Evolutionary conservation across 2,113 vertebrate species (phyloP).

Genomic region (Cryptotis parvus): DNA sequence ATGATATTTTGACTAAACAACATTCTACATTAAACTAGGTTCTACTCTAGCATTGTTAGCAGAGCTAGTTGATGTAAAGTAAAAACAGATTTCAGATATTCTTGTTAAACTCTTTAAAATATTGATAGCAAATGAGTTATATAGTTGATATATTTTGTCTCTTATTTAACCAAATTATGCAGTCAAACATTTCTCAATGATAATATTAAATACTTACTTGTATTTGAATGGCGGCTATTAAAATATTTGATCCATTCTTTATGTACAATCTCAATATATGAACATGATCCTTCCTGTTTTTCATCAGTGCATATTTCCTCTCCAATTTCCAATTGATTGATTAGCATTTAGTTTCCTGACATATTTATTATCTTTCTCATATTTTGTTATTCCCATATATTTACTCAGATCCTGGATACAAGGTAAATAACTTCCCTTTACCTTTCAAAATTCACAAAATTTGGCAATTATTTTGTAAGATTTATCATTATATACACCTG

Average conservation of each 20-base stretch:
- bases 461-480: neutral
- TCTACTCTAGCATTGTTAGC: neutral
- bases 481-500: neutral
- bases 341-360: neutral
- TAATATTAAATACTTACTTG: neutral
- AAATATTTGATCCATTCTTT: neutral
- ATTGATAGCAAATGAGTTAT: too few relatives aligned
- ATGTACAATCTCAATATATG: neutral
- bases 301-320: too few relatives aligned
- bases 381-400: neutral
- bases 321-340: neutral
- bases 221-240: neutral
- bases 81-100: too few relatives aligned
- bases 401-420: neutral
- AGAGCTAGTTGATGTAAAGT: neutral
- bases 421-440: neutral
- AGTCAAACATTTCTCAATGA: neutral
- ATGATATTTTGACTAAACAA: too few relatives aligned
- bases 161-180: neutral
- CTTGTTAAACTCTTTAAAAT: too few relatives aligned
- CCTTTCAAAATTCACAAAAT: conserved; percentile 1
- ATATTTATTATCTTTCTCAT: conserved; percentile 7
- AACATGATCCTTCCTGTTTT: too few relatives aligned
- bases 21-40: neutral
- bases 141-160: neutral